Base-by-base conservation (phyloP, 2,888 invertebrate genomes). In the Pammene fasciana region DNA sequence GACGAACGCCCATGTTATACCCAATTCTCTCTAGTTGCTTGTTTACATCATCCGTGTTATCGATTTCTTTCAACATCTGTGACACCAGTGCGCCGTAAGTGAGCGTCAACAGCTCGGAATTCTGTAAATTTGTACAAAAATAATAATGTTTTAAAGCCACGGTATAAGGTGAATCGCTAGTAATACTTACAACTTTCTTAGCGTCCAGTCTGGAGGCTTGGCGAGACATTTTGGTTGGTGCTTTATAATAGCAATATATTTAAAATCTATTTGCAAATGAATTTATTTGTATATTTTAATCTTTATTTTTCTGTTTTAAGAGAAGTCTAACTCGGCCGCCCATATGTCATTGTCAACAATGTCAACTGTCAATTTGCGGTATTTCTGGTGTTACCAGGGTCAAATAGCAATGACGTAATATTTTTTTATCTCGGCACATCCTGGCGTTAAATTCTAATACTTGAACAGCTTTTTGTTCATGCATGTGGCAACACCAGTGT, bases 41-140 rank as follows among this genome's bases (percentile, higher is more conserved):
- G 86, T 99, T 99, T 0, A 99, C 99, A 92, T 99, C 99, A 48
- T 99, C 99, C 6, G 97, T 96, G 88, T 97, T 98, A 84, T 99
- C 99, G 79, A 97, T 96, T 86, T 99, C 99, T 86, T 98, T 97
- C 18, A 99, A 90, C 93, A 99, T 95, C 93, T 99, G 99, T 3
- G 99, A 97, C 0, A 99, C 99, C 72, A 99, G 92, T 4, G 99
- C 97, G 52, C 99, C 99, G 90, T 99, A 99, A 0, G 99, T 99
- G 60, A 99, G 94, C 7, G 99, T 98, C 77, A 99, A 96, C 70
- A 99, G 93, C 89, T 99, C 99, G 0, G 98, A 97, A 92, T 98
- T 99, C 98, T 97, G 88, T 59, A 92, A 93, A 45, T 54, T 66
- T 66, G 59, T 13, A 18, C 8, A 43, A 57, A 71, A 65, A 67